Conservation (phyloP, 2,113 vertebrate genomes). For the Coturnix japonica region DNA sequence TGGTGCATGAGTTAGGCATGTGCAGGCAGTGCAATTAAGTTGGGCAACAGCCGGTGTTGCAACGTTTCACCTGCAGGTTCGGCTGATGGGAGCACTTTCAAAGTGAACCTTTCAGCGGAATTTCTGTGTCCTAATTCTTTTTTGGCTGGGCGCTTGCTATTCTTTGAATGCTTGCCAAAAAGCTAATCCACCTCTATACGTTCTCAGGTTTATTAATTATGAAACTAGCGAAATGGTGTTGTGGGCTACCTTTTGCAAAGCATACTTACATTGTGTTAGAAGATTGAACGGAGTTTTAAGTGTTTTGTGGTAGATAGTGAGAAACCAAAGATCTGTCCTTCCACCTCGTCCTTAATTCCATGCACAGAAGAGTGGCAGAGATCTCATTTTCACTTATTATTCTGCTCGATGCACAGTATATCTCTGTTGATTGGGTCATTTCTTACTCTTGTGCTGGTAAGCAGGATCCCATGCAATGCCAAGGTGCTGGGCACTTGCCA, state of each 20-base stretch:
- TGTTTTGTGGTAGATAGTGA: not conserved
- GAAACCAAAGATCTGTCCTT: not conserved
- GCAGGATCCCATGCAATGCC: not conserved
- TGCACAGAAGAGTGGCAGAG: not conserved
- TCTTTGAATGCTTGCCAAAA: constrained; percentile 40
- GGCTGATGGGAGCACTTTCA: constrained; percentile 45
- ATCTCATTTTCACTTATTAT: not conserved
- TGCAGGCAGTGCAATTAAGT: constrained; percentile 44
- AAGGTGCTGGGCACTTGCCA: not conserved
- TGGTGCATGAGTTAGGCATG: constrained; percentile 32
- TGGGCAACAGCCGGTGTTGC: constrained; percentile 61
- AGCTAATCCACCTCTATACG: not conserved
- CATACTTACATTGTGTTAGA: not conserved
- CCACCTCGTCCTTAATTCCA: not conserved
- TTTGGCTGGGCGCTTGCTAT: constrained; percentile 45
- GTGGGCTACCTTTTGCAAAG: not conserved
- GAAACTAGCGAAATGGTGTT: not conserved
- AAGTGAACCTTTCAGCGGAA: constrained; percentile 55
- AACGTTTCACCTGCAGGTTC: constrained; percentile 65
- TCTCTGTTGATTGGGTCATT: not conserved
- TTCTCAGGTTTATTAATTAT: constrained; percentile 14
- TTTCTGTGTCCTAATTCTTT: constrained; percentile 53
- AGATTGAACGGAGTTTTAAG: not conserved
- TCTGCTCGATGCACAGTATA: accelerated
- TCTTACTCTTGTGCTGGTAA: not conserved